A percentile compares a stretch with the other conserved stretches of the same genome.
These are phyloP conservation scores for Drosophila subsilvestris DNA, from an alignment of 2,888 invertebrate species.

Conservation along the genomic window DNA sequence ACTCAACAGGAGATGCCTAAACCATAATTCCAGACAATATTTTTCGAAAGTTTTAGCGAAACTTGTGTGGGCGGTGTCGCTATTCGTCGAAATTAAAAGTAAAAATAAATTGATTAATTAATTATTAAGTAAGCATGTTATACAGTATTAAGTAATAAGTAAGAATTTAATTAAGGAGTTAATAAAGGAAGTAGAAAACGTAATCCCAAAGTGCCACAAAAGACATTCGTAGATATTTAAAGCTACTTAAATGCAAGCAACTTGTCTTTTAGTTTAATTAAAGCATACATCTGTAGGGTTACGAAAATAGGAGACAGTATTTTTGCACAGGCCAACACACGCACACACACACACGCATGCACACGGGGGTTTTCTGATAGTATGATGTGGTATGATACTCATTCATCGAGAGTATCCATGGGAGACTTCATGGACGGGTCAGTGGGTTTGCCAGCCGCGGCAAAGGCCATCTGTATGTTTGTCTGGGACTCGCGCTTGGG, in stretches of 20 bases:
- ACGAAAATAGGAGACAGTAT: slow-evolving; percentile 27
- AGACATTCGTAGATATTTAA: too few species aligned
- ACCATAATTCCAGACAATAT: too few species aligned
- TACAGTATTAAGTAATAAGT: too few species aligned
- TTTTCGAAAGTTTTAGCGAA: too few species aligned
- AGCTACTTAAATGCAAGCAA: neutral
- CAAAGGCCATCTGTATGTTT: slow-evolving; percentile 63
- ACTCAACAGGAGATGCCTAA: too few species aligned
- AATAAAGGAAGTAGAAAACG: too few species aligned
- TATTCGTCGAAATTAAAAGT: too few species aligned
- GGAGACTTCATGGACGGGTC: slow-evolving; percentile 21
- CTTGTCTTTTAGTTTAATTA: neutral
- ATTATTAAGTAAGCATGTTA: too few species aligned
- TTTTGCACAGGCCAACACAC: slow-evolving; percentile 11
- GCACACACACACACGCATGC: slow-evolving; percentile 12
- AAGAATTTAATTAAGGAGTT: too few species aligned
- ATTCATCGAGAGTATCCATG: slow-evolving; percentile 37
- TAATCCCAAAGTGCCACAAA: too few species aligned
- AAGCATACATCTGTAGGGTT: slow-evolving; percentile 25
- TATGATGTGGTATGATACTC: neutral
- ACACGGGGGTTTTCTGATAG: neutral
- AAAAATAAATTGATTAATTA: too few species aligned
- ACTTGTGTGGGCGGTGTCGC: too few species aligned
- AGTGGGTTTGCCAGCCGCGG: slow-evolving; percentile 45
- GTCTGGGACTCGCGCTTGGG: slow-evolving; percentile 83